phyloP scores from a whole-genome alignment of 2,113 vertebrate species.

The Oreochromis tanganicae region DNA sequence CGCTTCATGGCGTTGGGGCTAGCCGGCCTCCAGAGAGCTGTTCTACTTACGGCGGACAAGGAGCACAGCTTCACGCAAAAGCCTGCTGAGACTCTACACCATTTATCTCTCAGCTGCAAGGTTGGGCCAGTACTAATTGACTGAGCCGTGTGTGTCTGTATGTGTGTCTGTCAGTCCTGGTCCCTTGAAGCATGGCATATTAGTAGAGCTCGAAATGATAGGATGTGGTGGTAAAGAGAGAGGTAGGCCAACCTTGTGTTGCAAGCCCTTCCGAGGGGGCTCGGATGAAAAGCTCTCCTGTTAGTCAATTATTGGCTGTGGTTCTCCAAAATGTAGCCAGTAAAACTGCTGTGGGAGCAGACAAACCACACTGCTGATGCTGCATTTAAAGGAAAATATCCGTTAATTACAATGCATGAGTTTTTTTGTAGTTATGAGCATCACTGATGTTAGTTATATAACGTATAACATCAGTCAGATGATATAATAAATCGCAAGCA shows the following conservation, averaged over 20 bases:
- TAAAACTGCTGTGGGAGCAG: constrained; percentile 21
- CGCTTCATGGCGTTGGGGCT: constrained; percentile 35
- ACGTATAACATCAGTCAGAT: not conserved
- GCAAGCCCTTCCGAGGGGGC: constrained; percentile 24
- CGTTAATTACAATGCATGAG: not conserved
- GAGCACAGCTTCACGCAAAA: constrained; percentile 51
- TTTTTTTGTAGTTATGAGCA: not conserved
- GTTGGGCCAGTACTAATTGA: constrained; percentile 69
- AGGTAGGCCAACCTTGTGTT: constrained; percentile 22
- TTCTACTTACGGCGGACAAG: constrained; percentile 65
- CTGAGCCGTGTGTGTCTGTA: constrained; percentile 26
- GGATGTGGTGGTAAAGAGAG: constrained; percentile 46
- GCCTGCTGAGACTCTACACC: constrained; percentile 64
- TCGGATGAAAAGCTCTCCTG: constrained; percentile 30
- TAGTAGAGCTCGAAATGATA: constrained; percentile 53
- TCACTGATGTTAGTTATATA: not conserved
- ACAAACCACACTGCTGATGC: not conserved
- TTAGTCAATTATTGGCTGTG: constrained; percentile 36
- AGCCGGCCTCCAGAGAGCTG: constrained; percentile 58
- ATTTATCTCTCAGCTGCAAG: constrained; percentile 68
- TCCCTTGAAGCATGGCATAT: constrained; percentile 55
- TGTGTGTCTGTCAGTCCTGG: constrained; percentile 18
- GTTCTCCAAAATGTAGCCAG: constrained; percentile 15
- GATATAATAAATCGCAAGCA: not conserved
- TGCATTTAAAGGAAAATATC: not conserved